Evolutionary conservation across 2,113 vertebrate species (phyloP), one percentile per base, ranked within the genome.

Genomic region (Callionymus lyra): DNA sequence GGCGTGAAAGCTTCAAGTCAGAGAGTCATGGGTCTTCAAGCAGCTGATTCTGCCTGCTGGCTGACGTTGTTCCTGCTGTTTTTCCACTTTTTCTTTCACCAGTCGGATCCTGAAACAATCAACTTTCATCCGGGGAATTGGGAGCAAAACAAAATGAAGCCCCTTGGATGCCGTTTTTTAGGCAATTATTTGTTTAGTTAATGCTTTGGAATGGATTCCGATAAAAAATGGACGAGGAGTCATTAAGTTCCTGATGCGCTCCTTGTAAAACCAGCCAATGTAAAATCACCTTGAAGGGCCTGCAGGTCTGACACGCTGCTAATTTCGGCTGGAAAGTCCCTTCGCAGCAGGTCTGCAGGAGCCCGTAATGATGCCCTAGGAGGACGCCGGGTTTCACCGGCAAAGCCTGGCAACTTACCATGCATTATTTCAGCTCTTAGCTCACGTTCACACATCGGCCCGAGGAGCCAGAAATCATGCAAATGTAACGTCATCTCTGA

Each of bases 351-450:
- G 35, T 37, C 35, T 52, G 43, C 14, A 10, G 50, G 18, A 38
- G 47, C 47, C 35, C 34, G 17, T 71, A 58, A 58, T 49, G 41
- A 65, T 63, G 44, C 56, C 47, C 50, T 31, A 50, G 45, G 33
- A 66, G 56, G 38, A 44, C 39, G 53, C 39, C 45, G 43, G 47
- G 9, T 47, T 74, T 66, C 56, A 59, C 0, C 16, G 58, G 42
- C 43, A 46, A 59, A 38, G 17, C 33, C 15, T 58, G 49, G 45
- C 54, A 47, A n/a, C 44, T 1, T 34, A 56, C 44, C 14, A 5
- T 6, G 17, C 50, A 27, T 42, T 3, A 6, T 27, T 12, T 34
- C 59, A 46, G 46, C 53, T 49, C 19, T 63, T 49, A 50, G 63
- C 60, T 60, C 51, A 12, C 53, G 21, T 42, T 65, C 38, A 18